phyloP scores from a whole-genome alignment of 2,797 vertebrate species.

The Malurus splendens region DNA sequence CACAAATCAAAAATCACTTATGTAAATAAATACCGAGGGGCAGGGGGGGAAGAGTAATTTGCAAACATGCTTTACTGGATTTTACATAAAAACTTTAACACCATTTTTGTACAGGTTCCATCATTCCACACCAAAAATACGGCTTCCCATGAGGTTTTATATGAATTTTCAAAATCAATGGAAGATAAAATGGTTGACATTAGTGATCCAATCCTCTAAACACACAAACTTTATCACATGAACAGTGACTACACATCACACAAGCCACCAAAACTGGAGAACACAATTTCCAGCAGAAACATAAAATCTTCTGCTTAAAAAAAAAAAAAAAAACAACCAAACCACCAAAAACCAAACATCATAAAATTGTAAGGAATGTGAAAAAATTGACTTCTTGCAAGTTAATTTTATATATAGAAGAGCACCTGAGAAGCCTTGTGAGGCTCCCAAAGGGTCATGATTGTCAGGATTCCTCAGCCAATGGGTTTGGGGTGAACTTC shows the following conservation, averaged over 20 bases:
- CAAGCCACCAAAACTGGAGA: rapidly evolving
- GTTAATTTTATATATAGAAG: not conserved
- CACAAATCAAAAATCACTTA: not conserved
- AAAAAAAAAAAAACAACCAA: not conserved
- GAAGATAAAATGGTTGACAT: not conserved
- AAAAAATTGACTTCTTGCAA: not conserved
- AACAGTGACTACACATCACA: not conserved
- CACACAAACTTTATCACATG: not conserved
- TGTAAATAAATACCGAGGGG: not conserved
- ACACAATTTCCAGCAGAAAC: not conserved
- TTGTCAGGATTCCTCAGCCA: not conserved
- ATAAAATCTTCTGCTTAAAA: not conserved
- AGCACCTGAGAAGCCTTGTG: not conserved
- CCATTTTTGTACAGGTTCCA: not conserved
- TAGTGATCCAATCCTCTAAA: not conserved
- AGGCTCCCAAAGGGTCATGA: not conserved
- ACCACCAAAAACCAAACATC: not conserved
- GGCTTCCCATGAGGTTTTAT: not conserved
- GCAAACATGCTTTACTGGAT: not conserved
- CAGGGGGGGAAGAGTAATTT: not conserved
- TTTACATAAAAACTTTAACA: not conserved
- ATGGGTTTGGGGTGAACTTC: not conserved
- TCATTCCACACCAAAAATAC: not conserved
- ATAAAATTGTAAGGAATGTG: not conserved
- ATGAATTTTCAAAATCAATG: not conserved